Percentiles rank a stretch among this genome's conserved stretches.
phyloP scores from a whole-genome alignment of 2,113 vertebrate species.

The Lynx canadensis region DNA sequence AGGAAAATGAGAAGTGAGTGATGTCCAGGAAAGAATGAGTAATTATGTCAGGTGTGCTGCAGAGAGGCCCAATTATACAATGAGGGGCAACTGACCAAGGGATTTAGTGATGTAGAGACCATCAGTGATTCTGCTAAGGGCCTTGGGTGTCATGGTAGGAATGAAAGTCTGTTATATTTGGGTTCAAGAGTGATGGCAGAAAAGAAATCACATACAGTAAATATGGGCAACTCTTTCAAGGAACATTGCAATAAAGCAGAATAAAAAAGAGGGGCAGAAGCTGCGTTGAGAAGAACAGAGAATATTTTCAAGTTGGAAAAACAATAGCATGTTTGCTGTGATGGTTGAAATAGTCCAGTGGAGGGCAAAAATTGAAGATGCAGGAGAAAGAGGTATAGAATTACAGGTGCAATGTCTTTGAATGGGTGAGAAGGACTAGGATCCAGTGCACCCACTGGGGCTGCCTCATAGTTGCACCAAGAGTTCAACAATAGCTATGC shows the following conservation, averaged over 20 bases:
- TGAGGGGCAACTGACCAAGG: not conserved
- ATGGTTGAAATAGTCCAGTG: not conserved
- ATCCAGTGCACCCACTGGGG: fast-evolving
- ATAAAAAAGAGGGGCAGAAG: not conserved
- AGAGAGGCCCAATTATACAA: not conserved
- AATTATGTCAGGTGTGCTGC: too few relatives aligned
- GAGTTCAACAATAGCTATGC: not conserved
- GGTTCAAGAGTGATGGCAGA: not conserved
- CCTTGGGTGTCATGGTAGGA: not conserved
- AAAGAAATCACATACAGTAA: not conserved
- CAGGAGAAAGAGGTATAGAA: not conserved
- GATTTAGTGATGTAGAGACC: not conserved
- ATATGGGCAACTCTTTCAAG: not conserved
- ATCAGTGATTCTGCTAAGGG: not conserved
- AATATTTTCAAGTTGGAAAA: not conserved
- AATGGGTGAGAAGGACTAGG: not conserved
- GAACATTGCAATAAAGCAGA: not conserved
- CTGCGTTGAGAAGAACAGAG: not conserved
- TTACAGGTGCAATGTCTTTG: not conserved
- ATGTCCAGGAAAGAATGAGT: not conserved
- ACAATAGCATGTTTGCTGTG: not conserved
- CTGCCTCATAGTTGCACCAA: not conserved
- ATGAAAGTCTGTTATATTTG: not conserved
- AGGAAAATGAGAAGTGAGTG: not conserved
- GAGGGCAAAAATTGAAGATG: not conserved